Percentiles rank a stretch among this genome's conserved stretches.
Conservation (phyloP, 2,113 vertebrate species). For the Nymphicus hollandicus region DNA sequence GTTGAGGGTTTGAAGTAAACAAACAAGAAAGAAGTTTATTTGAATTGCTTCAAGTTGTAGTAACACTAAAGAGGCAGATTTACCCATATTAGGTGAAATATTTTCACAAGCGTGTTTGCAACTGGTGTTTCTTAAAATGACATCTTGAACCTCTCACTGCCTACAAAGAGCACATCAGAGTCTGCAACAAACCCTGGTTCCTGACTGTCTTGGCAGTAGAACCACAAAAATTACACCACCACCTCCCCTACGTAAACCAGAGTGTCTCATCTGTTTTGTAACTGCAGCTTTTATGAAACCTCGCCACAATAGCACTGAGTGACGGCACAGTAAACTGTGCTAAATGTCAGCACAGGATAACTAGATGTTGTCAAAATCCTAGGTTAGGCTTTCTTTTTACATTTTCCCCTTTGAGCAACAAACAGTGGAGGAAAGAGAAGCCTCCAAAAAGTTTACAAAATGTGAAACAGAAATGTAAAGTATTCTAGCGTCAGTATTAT, state of each 20-base stretch:
- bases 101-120: not conserved
- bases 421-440: not conserved
- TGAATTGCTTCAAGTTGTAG: not conserved
- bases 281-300: conserved; percentile 8
- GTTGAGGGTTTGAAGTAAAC: not conserved
- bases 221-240: not conserved
- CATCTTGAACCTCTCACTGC: not conserved
- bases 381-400: not conserved
- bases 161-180: not conserved
- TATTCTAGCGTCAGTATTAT: not conserved
- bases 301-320: not conserved
- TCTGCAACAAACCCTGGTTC: not conserved
- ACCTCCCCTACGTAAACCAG: not conserved
- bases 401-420: not conserved
- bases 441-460: not conserved
- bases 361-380: not conserved
- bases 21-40: not conserved
- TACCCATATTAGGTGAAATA: not conserved
- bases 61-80: not conserved
- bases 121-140: not conserved
- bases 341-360: not conserved
- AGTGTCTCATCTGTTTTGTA: not conserved
- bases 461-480: not conserved
- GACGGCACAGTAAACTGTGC: not conserved
- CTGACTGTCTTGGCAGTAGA: not conserved